These are phyloP conservation scores for Fabriciana adippe DNA, from an alignment of 2,888 invertebrate genomes.

Conservation along the genomic window DNA sequence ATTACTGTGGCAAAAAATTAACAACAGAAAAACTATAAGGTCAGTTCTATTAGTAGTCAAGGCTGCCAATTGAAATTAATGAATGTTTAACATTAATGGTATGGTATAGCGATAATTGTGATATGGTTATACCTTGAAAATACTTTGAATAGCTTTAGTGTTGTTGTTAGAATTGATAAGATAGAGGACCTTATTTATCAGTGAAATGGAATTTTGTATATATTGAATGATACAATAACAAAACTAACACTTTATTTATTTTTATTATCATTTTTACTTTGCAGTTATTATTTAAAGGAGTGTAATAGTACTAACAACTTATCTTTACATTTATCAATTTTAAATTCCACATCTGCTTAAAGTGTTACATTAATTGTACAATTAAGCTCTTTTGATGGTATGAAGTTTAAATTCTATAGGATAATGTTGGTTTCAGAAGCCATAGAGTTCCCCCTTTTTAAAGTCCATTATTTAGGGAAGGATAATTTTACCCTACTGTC, in stretches of 20 bases:
- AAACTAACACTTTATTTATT: too few relatives aligned
- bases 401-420: background rate
- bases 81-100: constrained; percentile 12
- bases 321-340: too few relatives aligned
- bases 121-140: constrained; percentile 13
- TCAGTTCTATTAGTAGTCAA: constrained; percentile 5
- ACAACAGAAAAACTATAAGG: constrained; percentile 4
- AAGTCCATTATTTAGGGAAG: constrained; percentile 24
- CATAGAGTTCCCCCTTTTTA: constrained; percentile 23
- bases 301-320: too few relatives aligned
- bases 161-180: constrained; percentile 30
- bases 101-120: constrained; percentile 1
- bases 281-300: too few relatives aligned
- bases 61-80: constrained; percentile 16
- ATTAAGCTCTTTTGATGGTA: background rate
- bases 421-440: constrained; percentile 21
- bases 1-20: background rate
- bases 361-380: too few relatives aligned
- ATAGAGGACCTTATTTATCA: constrained; percentile 4
- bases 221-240: background rate
- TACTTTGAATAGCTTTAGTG: constrained; percentile 20
- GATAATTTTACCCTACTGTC: background rate
- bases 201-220: background rate
- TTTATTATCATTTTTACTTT: too few relatives aligned
- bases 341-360: too few relatives aligned